These are phyloP conservation scores for Samia ricini DNA, from an alignment of 1,140 invertebrate genomes.

Conservation along the genomic window DNA sequence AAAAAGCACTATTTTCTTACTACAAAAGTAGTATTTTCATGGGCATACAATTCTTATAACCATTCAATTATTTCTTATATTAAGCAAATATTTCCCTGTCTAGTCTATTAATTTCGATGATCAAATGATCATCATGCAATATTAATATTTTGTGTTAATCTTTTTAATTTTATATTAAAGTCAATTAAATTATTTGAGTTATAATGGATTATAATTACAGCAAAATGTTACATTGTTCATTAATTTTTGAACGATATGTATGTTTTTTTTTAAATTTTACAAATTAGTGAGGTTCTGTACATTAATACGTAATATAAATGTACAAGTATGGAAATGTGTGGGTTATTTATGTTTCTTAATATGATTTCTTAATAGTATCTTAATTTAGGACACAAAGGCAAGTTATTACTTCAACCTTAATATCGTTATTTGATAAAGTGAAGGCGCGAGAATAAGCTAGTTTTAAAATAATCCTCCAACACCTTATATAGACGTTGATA, in stretches of 20 bases:
- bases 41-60: too few species aligned
- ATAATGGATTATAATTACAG: not conserved
- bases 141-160: too few species aligned
- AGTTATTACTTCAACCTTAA: not conserved
- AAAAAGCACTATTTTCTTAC: too few species aligned
- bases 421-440: slow-evolving; percentile 4
- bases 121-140: too few species aligned
- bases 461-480: too few species aligned
- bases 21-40: too few species aligned
- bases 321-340: slow-evolving; percentile 4
- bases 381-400: slow-evolving; percentile 2
- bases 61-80: too few species aligned
- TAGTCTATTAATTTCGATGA: too few species aligned
- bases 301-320: not conserved
- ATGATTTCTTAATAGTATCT: slow-evolving; percentile 8
- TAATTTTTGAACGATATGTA: not conserved
- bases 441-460: not conserved
- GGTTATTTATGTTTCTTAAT: slow-evolving; percentile 3
- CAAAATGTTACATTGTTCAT: not conserved
- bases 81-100: too few species aligned
- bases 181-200: too few species aligned
- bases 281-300: not conserved
- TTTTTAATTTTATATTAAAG: too few species aligned
- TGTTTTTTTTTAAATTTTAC: not conserved
- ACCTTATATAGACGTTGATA: too few species aligned